Evolutionary conservation across 2,113 vertebrate species (phyloP).

Genomic region (Melanerpes formicivorus): DNA sequence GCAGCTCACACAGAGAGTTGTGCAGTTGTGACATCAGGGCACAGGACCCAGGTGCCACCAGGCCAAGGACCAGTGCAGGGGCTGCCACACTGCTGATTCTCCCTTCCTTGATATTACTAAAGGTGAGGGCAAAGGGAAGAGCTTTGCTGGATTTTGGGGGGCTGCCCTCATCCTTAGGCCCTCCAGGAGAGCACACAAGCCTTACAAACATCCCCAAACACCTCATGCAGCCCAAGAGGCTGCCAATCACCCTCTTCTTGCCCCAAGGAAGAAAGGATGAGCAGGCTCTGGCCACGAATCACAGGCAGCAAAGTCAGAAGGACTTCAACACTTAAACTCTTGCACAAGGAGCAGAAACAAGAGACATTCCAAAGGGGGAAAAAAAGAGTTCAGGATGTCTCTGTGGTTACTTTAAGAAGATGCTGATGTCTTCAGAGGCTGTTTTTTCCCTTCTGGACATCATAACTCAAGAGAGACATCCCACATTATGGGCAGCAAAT

Average conservation of each 20-base stretch:
- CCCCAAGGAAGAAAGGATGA: background rate
- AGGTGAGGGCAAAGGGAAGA: background rate
- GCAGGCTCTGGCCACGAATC: background rate
- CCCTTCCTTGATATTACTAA: background rate
- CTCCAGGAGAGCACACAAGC: fast-evolving
- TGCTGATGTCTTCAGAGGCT: background rate
- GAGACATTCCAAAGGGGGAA: background rate
- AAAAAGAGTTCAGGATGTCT: background rate
- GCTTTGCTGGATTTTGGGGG: background rate
- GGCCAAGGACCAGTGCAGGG: background rate
- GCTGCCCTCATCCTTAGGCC: background rate
- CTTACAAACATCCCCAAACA: background rate
- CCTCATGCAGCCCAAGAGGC: background rate
- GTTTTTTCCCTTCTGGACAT: background rate
- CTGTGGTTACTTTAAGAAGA: background rate
- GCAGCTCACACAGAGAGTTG: background rate
- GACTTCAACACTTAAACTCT: background rate
- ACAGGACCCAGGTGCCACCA: background rate
- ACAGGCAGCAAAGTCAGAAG: background rate
- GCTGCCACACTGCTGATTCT: background rate
- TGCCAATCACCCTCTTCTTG: background rate
- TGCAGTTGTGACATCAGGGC: background rate
- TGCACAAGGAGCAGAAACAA: background rate
- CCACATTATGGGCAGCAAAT: background rate
- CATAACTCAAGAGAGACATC: background rate